phyloP scores from a whole-genome alignment of 2,113 vertebrate species.

The Prunella fulvescens region DNA sequence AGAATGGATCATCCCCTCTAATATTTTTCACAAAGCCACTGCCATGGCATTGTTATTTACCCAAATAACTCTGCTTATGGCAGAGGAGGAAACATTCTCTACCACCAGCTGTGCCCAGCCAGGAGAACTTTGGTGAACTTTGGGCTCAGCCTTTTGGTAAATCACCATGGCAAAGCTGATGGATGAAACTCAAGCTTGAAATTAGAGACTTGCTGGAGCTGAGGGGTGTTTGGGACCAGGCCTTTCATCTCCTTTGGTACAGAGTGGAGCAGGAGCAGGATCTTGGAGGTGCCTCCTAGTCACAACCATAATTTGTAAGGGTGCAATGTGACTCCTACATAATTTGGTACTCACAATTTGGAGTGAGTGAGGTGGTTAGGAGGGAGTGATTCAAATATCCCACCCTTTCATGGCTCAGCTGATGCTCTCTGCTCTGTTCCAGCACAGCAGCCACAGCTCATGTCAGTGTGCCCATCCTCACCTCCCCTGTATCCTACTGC shows the following conservation, averaged over 20 bases:
- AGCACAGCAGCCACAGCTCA: background rate
- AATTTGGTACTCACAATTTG: background rate
- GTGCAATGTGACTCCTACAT: fast-evolving
- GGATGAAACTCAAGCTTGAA: background rate
- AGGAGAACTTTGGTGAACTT: background rate
- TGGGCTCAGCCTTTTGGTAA: background rate
- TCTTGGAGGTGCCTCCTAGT: background rate
- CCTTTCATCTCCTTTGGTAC: background rate
- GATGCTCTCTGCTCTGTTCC: background rate
- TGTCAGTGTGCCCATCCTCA: background rate
- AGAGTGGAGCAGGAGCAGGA: background rate
- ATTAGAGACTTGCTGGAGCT: background rate
- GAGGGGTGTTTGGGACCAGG: background rate
- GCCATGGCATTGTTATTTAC: background rate
- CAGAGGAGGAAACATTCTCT: background rate
- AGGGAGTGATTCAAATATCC: background rate
- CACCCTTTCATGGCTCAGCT: background rate
- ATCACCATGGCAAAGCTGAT: background rate
- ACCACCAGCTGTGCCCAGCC: background rate
- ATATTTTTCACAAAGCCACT: background rate
- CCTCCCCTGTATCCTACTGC: background rate
- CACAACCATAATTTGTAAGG: background rate
- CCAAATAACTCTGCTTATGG: background rate
- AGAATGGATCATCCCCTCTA: background rate
- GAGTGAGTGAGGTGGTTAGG: background rate